phyloP scores from a whole-genome alignment of 2,113 vertebrate species.

The Paracanthobrama guichenoti region DNA sequence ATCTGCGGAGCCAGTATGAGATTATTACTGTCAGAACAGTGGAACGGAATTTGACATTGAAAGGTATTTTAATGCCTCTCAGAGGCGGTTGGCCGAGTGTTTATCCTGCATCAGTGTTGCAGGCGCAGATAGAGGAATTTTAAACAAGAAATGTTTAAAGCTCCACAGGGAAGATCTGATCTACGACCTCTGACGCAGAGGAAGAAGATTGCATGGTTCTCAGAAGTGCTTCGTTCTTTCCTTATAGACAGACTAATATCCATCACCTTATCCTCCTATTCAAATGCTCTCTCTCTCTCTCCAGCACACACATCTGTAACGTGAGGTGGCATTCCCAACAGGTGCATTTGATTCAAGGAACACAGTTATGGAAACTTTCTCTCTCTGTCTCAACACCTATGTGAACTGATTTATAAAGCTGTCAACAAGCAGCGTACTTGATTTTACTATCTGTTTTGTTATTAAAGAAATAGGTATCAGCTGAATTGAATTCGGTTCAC shows the following conservation, averaged over 20 bases:
- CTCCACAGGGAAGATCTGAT: not conserved
- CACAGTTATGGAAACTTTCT: slow-evolving; percentile 33
- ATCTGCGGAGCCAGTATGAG: slow-evolving; percentile 31
- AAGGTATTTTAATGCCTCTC: slow-evolving; percentile 30
- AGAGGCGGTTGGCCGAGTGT: not conserved
- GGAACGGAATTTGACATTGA: slow-evolving; percentile 30
- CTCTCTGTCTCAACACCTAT: not conserved
- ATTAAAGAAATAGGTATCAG: not conserved
- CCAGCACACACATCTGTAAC: slow-evolving; percentile 6
- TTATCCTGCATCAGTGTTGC: not conserved
- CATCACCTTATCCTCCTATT: not conserved
- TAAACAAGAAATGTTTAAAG: not conserved
- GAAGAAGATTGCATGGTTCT: not conserved
- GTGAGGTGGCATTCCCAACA: slow-evolving; percentile 37
- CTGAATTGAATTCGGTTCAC: too few relatives aligned
- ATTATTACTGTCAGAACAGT: slow-evolving; percentile 12
- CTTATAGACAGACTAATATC: not conserved
- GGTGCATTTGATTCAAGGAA: slow-evolving; percentile 41
- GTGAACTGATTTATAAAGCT: not conserved
- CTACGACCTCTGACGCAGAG: not conserved
- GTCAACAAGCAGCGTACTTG: not conserved
- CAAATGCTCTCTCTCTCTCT: not conserved
- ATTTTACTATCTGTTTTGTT: not conserved
- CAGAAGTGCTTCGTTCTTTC: not conserved
- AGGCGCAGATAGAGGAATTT: not conserved